These are phyloP conservation scores for Bolinopsis microptera DNA, from an alignment of 37 sponge, comb jelly and placozoan species.

Conservation along the genomic window DNA sequence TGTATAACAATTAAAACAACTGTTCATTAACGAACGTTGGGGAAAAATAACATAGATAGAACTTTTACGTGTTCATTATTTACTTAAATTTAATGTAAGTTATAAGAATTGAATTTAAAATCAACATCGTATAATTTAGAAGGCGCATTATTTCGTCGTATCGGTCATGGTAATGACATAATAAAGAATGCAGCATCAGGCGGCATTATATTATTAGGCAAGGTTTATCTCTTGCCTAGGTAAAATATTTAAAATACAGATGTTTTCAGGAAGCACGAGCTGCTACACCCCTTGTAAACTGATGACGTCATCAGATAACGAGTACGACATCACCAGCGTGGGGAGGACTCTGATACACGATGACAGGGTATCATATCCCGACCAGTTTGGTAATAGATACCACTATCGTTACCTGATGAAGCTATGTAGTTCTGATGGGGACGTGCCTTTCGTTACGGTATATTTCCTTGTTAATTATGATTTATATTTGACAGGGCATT, in stretches of 20 bases:
- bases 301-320: neutral
- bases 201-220: too few relatives aligned
- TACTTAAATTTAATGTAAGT: too few relatives aligned
- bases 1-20: too few relatives aligned
- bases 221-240: too few relatives aligned
- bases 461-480: too few relatives aligned
- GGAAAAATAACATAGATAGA: too few relatives aligned
- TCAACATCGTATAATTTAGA: too few relatives aligned
- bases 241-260: too few relatives aligned
- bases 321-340: neutral
- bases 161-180: neutral
- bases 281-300: slow-evolving; percentile 43
- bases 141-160: neutral
- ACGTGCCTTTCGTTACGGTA: neutral
- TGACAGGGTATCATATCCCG: neutral
- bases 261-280: slow-evolving; percentile 12
- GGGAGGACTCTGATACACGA: neutral
- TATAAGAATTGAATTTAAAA: too few relatives aligned
- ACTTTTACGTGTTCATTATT: too few relatives aligned
- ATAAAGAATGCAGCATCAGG: neutral
- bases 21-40: too few relatives aligned
- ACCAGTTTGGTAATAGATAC: slow-evolving; percentile 18
- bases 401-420: slow-evolving; percentile 43
- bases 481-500: too few relatives aligned
- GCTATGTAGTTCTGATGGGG: slow-evolving; percentile 43